A percentile compares a stretch with the other conserved stretches of the same genome.
These are phyloP conservation scores for Carcharodon carcharias DNA, from an alignment of 2,797 vertebrate species.

Conservation along the genomic window DNA sequence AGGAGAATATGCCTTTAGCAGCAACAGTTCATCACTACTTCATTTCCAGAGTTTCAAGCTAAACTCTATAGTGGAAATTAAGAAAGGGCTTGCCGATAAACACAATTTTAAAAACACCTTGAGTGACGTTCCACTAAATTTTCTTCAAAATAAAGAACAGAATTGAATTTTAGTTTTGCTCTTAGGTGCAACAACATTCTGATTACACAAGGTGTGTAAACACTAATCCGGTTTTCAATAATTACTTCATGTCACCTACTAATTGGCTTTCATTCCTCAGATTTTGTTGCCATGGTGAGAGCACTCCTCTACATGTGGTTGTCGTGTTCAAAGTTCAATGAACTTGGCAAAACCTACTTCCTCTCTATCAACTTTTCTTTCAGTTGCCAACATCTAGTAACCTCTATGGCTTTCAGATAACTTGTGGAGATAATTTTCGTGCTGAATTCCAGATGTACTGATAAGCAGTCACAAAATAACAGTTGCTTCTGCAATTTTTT, in stretches of 20 bases:
- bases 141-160: neutral
- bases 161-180: neutral
- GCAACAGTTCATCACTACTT: neutral
- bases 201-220: neutral
- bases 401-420: neutral
- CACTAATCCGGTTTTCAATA: neutral
- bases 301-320: neutral
- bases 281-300: neutral
- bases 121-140: neutral
- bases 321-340: constrained; percentile 7
- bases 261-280: neutral
- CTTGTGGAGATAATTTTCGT: neutral
- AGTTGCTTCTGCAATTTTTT: neutral
- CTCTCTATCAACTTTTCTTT: neutral
- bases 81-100: neutral
- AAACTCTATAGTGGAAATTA: neutral
- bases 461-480: neutral
- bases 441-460: neutral
- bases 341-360: neutral
- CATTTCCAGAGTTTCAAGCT: neutral
- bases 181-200: neutral
- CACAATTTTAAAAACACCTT: neutral
- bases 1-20: neutral
- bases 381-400: neutral
- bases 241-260: neutral